Conservation (phyloP, 2,888 invertebrate genomes). For the Phalangium opilio region DNA sequence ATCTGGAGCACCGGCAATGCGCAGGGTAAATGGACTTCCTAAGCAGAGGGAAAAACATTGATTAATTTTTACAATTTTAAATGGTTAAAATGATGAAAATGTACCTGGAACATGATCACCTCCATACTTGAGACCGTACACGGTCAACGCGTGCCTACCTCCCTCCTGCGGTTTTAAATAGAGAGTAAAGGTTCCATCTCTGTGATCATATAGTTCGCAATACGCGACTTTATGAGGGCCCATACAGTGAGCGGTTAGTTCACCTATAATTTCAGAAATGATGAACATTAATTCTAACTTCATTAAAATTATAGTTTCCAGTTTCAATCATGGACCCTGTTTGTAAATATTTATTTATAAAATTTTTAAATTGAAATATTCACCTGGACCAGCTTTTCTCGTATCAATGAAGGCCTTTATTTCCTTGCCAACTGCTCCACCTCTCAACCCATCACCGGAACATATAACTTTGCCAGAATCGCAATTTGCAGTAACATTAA, state of each 20-base stretch:
- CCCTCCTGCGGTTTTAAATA: conserved; percentile 84
- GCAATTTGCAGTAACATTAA: conserved; percentile 25
- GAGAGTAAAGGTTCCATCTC: conserved; percentile 79
- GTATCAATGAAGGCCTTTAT: conserved; percentile 96
- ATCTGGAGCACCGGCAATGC: conserved; percentile 89
- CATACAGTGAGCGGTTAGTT: conserved; percentile 89
- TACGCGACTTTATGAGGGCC: conserved; percentile 88
- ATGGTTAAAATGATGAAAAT: background rate
- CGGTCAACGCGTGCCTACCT: conserved; percentile 79
- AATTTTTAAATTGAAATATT: background rate
- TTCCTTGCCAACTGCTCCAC: conserved; percentile 89
- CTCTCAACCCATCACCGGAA: conserved; percentile 80
- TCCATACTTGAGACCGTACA: conserved; percentile 67
- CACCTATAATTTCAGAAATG: conserved; percentile 39
- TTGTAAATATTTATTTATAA: no score
- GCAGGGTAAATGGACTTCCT: conserved; percentile 83
- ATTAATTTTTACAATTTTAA: background rate
- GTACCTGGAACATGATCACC: conserved; percentile 39
- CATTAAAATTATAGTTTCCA: no score
- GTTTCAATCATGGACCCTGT: no score
- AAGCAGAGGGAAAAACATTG: conserved; percentile 28
- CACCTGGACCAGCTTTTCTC: conserved; percentile 54
- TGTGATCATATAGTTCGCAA: conserved; percentile 93
- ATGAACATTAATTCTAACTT: background rate
- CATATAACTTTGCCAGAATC: conserved; percentile 56